These are phyloP conservation scores for Lasiurus cinereus DNA, from an alignment of 2,113 vertebrate genomes.

Conservation along the genomic window DNA sequence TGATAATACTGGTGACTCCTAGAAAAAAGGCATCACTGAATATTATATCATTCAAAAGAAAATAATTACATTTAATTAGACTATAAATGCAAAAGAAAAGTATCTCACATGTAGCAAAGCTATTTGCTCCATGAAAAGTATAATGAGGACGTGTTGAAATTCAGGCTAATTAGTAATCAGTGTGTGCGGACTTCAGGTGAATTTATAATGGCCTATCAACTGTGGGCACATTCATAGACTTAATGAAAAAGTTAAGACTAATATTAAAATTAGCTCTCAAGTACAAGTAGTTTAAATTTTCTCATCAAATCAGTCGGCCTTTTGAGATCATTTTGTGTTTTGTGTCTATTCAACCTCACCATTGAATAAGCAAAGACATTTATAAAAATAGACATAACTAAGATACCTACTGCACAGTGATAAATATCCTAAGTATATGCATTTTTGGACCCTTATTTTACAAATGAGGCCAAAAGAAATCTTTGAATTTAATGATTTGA, in stretches of 20 bases:
- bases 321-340: constrained; percentile 64
- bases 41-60: constrained; percentile 43
- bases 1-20: not conserved
- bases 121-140: constrained; percentile 45
- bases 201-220: constrained; percentile 62
- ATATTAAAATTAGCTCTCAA: constrained; percentile 71
- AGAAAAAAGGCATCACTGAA: not conserved
- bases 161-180: constrained; percentile 71
- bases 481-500: not conserved
- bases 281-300: constrained; percentile 67
- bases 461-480: not conserved
- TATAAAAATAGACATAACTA: constrained; percentile 48
- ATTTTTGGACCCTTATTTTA: not conserved
- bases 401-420: not conserved
- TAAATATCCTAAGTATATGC: not conserved
- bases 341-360: constrained; percentile 56
- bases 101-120: constrained; percentile 58
- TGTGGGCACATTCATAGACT: constrained; percentile 63
- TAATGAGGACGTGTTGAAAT: constrained; percentile 61
- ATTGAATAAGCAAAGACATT: constrained; percentile 38
- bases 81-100: constrained; percentile 49
- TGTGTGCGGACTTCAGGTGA: constrained; percentile 45
- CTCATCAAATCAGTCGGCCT: constrained; percentile 57
- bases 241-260: constrained; percentile 67
- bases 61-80: constrained; percentile 64